Base-by-base conservation (phyloP, 2,797 vertebrate species). In the Gymnoscopelus braueri region DNA sequence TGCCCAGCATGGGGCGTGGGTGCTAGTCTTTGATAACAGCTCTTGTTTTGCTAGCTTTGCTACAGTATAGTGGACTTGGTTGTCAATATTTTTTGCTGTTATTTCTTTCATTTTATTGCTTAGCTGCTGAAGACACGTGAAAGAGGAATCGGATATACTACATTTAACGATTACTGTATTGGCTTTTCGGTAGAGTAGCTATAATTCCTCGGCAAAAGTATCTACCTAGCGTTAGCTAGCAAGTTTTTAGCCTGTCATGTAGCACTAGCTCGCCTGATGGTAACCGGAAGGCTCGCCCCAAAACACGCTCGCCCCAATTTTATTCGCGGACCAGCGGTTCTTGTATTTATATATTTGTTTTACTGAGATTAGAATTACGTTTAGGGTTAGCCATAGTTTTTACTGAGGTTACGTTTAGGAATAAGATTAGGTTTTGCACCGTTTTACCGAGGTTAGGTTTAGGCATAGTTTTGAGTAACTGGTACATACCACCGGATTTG, bases 1-100 rank as follows among this genome's bases (percentile, higher is more conserved):
- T 19, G 19, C 19, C 19, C 68, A 71, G 50, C 44, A 53, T 54
- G 87, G 86, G 86, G 90, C 68, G 44, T 44, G 65, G 15, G 48
- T 5, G 26, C 15, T 10, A 35, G 14, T 52, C n/a, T 66, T 35
- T 67, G 44, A 65, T 67, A 65, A 76, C 80, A 68, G 57, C 53
- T 50, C 8, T 47, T 72, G 65, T 81, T 86, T 69, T 67, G 63
- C 75, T 75, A n/a, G n/a, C 68, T 61, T 26, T 60, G 10, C 53
- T n/a, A 32, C 23, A 32, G 12, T 19, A 23, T 49, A 39, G 19
- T 10, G 10, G 50, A 44, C 51, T 51, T 26, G 51, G 29, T 13
- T 26, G 19, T 24, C 24, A 50, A 26, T 14, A 19, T 54, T 54
- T 54, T 7, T 19, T 24, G 53, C 19, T 19, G 5, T 54, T 54